A percentile compares a stretch with the other conserved stretches of the same genome.
Evolutionary conservation across 2,113 vertebrate genomes (phyloP).

Genomic region (Heteronetta atricapilla): DNA sequence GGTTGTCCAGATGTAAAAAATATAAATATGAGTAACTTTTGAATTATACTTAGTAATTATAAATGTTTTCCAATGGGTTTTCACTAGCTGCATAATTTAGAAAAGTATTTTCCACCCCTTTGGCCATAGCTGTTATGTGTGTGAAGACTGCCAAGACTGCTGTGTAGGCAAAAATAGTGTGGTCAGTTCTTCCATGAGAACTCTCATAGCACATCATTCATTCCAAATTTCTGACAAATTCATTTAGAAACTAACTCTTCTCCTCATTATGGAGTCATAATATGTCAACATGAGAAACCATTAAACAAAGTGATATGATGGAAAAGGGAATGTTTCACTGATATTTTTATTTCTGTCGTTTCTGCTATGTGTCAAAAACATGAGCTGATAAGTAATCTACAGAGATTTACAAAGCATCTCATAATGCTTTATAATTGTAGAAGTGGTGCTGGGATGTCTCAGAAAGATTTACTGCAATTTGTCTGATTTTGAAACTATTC

Average conservation of each 20-base stretch:
- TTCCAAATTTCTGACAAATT: constrained; percentile 2
- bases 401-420: constrained; percentile 41
- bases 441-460: constrained; percentile 15
- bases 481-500: constrained; percentile 72
- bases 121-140: not conserved
- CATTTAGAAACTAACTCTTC: not conserved
- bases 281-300: not conserved
- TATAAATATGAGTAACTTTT: not conserved
- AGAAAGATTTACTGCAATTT: constrained; percentile 69
- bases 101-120: not conserved
- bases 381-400: constrained; percentile 34
- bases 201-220: not conserved
- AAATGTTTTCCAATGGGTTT: not conserved
- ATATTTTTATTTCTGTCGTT: constrained; percentile 54
- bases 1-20: not conserved
- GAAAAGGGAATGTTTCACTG: constrained; percentile 26
- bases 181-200: not conserved
- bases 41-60: not conserved
- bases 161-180: not conserved
- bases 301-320: constrained; percentile 18
- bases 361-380: constrained; percentile 48
- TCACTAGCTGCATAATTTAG: not conserved
- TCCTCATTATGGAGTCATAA: not conserved
- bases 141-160: not conserved
- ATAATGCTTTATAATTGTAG: constrained; percentile 47